A percentile compares a stretch with the other conserved stretches of the same genome.
These are phyloP conservation scores for Discoglossus pictus DNA, from an alignment of 2,797 vertebrate genomes.

Conservation along the genomic window DNA sequence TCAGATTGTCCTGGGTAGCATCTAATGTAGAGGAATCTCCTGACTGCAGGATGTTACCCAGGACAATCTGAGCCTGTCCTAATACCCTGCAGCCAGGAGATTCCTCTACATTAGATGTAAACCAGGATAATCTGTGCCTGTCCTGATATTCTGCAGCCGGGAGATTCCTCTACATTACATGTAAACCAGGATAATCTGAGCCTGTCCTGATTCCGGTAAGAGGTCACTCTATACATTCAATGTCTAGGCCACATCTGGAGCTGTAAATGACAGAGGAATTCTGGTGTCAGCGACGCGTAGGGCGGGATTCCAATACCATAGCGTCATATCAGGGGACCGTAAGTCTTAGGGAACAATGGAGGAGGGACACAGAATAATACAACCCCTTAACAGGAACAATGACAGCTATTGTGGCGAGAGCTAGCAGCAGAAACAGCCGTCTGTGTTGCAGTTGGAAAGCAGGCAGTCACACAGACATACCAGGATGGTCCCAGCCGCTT, in stretches of 20 bases:
- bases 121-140: conserved; percentile 2
- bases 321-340: conserved; percentile 32
- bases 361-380: conserved; percentile 4
- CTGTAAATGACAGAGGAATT: background rate
- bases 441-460: conserved; percentile 18
- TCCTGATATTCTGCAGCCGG: conserved; percentile 30
- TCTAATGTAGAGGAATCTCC: too few relatives aligned
- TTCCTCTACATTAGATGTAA: conserved; percentile 4
- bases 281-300: background rate
- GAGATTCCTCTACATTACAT: too few relatives aligned
- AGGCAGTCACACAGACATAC: conserved; percentile 6
- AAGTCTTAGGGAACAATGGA: background rate
- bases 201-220: background rate
- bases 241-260: too few relatives aligned
- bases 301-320: conserved; percentile 17
- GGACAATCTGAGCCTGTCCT: conserved; percentile 12
- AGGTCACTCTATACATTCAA: background rate
- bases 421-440: conserved; percentile 17
- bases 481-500: conserved; percentile 12
- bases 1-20: too few relatives aligned
- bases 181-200: conserved; percentile 22
- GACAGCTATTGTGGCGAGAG: conserved; percentile 35
- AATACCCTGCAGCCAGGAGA: too few relatives aligned
- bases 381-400: conserved; percentile 28
- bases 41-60: background rate